phyloP scores from a whole-genome alignment of 37 sponge, comb jelly and placozoan species.

The Ephydatia muelleri region DNA sequence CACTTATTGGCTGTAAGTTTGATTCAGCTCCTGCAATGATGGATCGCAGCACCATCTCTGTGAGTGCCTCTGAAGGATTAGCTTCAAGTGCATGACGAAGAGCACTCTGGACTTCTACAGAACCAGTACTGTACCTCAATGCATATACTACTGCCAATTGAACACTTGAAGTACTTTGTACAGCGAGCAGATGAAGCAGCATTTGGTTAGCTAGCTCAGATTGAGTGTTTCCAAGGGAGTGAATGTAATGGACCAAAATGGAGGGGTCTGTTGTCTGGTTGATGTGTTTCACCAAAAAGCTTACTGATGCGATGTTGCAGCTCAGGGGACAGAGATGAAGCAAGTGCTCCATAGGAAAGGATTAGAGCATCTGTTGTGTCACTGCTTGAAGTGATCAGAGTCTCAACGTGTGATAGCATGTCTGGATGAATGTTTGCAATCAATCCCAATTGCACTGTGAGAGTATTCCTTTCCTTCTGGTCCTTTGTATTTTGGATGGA shows the following conservation, averaged over 20 bases:
- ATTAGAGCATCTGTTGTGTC: constrained; percentile 21
- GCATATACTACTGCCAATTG: constrained; percentile 33
- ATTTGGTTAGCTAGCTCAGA: not conserved
- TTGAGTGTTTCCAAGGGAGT: constrained; percentile 62
- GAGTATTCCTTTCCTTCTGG: constrained; percentile 14
- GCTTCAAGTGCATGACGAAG: not conserved
- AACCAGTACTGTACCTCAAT: constrained; percentile 12
- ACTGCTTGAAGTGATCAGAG: not conserved
- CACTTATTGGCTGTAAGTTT: not conserved
- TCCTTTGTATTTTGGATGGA: not conserved
- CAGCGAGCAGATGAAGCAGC: constrained; percentile 16
- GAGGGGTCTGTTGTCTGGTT: not conserved
- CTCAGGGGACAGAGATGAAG: not conserved
- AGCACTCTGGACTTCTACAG: not conserved
- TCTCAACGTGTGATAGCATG: not conserved
- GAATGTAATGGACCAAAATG: constrained; percentile 17
- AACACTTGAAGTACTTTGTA: constrained; percentile 13
- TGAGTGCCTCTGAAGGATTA: not conserved
- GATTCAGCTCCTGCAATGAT: not conserved
- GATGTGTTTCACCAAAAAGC: not conserved
- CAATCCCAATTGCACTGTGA: constrained; percentile 1
- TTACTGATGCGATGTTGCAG: constrained; percentile 2
- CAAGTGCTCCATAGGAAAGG: constrained; percentile 37
- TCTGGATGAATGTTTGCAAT: not conserved
- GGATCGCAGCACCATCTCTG: not conserved